phyloP scores from a whole-genome alignment of 30 jellyfish, hydroid and myxozoan genomes.

The Catostylus mosaicus region DNA sequence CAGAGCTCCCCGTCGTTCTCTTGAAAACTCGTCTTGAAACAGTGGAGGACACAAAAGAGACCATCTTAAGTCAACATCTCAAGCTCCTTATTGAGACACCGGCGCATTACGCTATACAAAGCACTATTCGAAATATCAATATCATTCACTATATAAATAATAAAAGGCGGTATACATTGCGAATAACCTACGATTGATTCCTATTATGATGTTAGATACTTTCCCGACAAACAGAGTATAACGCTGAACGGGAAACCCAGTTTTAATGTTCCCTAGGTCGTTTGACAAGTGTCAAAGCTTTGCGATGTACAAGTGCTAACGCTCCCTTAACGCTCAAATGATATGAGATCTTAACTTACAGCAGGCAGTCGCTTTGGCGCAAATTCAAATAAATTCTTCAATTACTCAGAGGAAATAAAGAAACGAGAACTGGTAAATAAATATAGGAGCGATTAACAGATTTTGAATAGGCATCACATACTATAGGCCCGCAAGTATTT shows the following conservation, averaged over 20 bases:
- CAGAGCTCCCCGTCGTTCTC: constrained; percentile 53
- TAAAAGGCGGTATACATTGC: constrained; percentile 47
- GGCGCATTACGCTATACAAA: constrained; percentile 70
- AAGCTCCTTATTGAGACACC: constrained; percentile 61
- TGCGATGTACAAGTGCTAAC: constrained; percentile 25
- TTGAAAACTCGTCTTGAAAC: constrained; percentile 45
- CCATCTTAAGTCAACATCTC: constrained; percentile 63
- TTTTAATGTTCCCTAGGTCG: constrained; percentile 42
- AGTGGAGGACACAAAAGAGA: constrained; percentile 51
- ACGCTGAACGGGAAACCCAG: constrained; percentile 60
- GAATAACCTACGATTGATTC: constrained; percentile 49
- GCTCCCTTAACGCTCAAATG: constrained; percentile 18
- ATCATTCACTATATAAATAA: constrained; percentile 38
- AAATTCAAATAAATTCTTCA: constrained; percentile 22
- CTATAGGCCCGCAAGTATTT: neutral
- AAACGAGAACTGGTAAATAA: neutral
- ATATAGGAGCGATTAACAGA: constrained; percentile 23
- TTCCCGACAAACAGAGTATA: constrained; percentile 49
- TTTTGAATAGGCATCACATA: constrained; percentile 18
- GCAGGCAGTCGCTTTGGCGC: constrained; percentile 11
- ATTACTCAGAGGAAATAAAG: neutral
- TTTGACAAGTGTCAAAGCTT: constrained; percentile 68
- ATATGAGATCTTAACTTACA: constrained; percentile 8
- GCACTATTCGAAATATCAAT: constrained; percentile 34
- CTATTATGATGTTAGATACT: constrained; percentile 46